Base-by-base conservation (phyloP, 2,113 vertebrate genomes). In the Tenrec ecaudatus region DNA sequence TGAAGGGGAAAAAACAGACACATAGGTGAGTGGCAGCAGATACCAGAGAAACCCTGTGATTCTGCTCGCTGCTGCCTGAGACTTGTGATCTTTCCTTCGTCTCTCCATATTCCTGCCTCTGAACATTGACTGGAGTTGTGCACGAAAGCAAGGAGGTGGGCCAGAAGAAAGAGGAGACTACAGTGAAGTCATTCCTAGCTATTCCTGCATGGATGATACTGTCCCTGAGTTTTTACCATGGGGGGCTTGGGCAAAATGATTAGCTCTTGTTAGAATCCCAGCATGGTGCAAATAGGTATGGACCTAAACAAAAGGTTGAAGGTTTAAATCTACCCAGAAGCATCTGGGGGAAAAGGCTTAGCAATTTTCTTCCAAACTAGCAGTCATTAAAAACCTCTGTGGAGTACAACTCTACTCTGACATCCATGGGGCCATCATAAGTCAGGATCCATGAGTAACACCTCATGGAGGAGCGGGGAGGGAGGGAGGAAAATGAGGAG, bases 1-100 rank as follows among this genome's bases (percentile, higher is more conserved):
- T 58, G 81, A 92, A 95, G 90, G 87, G 58, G 69, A 89, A 92
- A 91, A 62, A 64, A 71, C 1, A 92, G 73, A 58, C 29, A 68
- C 2, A 1, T 53, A 82, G 77, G 87, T 91, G 73, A 95, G n/a
- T 57, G 77, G 47, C 25, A 38, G 66, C 40, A 83, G 91, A 88
- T 2, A 64, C 53, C 68, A 43, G 71, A 83, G 33, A 69, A 47
- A 20, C 20, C 68, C 77, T 29, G 27, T 47, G 29, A 31, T 47
- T 82, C 82, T 85, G 68, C 79, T 77, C 4, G 1, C 6, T 47
- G 66, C 84, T 83, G 38, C 38, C 79, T 20, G 31, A 25, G 31
- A 53, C 38, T 60, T 68, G 11, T 17, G 11, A 29, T 14, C 12
- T 82, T 57, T 91, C 71, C 23, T 68, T 15, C 20, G 36, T 22